These are phyloP conservation scores for Sylvia atricapilla DNA, from an alignment of 2,113 vertebrate species.

Conservation along the genomic window DNA sequence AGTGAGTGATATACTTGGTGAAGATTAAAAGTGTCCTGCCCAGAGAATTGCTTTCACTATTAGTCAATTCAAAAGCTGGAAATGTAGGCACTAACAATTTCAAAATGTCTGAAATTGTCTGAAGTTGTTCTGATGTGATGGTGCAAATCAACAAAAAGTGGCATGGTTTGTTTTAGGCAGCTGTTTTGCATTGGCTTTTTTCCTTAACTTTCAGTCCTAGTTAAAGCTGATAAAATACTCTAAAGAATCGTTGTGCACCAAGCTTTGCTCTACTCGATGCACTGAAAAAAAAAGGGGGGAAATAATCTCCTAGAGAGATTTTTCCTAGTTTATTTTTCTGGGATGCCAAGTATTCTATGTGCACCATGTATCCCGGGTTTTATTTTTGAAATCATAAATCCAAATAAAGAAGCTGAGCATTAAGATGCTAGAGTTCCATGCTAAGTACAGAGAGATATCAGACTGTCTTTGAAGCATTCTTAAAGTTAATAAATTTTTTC, in stretches of 20 bases:
- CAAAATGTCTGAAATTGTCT: background rate
- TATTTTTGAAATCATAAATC: background rate
- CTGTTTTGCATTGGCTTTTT: background rate
- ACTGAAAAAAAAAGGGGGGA: rapidly evolving
- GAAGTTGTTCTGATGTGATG: background rate
- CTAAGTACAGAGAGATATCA: background rate
- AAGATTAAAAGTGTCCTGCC: background rate
- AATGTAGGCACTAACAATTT: background rate
- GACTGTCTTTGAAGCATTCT: background rate
- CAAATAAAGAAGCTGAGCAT: background rate
- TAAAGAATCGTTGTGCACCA: background rate
- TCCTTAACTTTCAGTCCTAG: background rate
- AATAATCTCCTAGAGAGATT: background rate
- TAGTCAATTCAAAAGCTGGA: background rate
- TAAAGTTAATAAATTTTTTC: background rate
- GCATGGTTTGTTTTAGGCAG: background rate
- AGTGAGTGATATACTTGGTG: background rate
- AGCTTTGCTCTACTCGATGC: background rate
- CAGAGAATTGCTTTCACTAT: constrained; percentile 6
- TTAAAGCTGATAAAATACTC: background rate
- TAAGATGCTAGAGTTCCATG: background rate
- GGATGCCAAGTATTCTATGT: background rate
- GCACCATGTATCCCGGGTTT: background rate
- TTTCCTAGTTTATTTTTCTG: background rate
- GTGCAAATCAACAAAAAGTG: background rate